Percentiles rank a stretch among this genome's conserved stretches.
phyloP scores from a whole-genome alignment of 2,888 invertebrate species.

The Agonopterix arenella region DNA sequence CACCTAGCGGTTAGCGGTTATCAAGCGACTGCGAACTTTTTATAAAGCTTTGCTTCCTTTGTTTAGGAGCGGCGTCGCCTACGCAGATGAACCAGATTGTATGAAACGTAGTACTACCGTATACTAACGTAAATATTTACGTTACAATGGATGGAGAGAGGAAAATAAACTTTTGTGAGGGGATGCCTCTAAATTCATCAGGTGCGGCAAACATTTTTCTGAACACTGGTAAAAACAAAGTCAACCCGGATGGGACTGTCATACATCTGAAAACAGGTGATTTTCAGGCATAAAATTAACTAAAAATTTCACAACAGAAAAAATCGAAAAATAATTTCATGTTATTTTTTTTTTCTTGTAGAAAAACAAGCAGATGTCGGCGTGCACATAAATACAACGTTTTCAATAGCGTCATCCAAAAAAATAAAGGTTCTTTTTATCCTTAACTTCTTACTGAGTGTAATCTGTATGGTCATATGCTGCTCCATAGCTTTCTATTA shows the following conservation, averaged over 20 bases:
- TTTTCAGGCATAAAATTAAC: conserved; percentile 11
- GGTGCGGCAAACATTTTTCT: conserved; percentile 66
- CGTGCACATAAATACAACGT: conserved; percentile 66
- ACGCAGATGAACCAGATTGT: conserved; percentile 31
- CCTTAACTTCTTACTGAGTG: conserved; percentile 59
- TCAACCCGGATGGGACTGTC: conserved; percentile 58
- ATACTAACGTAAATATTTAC: conserved; percentile 6
- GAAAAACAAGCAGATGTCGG: conserved; percentile 64
- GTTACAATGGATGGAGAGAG: conserved; percentile 57
- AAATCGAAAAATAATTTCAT: neutral
- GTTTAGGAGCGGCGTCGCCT: conserved; percentile 63
- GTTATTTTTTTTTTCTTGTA: conserved; percentile 35
- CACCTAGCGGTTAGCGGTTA: conserved; percentile 32
- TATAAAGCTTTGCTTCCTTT: conserved; percentile 62
- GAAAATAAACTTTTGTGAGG: conserved; percentile 60
- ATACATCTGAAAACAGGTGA: conserved; percentile 70
- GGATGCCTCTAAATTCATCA: conserved; percentile 57
- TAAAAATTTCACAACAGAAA: neutral
- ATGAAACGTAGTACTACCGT: conserved; percentile 39
- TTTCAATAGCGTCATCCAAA: conserved; percentile 70
- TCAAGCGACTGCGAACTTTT: conserved; percentile 49
- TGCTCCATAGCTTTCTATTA: conserved; percentile 60
- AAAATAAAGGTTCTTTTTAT: conserved; percentile 65
- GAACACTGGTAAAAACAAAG: conserved; percentile 57
- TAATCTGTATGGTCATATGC: conserved; percentile 56